Percentiles rank a stretch among this genome's conserved stretches.
phyloP scores from a whole-genome alignment of 2,113 vertebrate genomes.

The Oceanodroma tethys region DNA sequence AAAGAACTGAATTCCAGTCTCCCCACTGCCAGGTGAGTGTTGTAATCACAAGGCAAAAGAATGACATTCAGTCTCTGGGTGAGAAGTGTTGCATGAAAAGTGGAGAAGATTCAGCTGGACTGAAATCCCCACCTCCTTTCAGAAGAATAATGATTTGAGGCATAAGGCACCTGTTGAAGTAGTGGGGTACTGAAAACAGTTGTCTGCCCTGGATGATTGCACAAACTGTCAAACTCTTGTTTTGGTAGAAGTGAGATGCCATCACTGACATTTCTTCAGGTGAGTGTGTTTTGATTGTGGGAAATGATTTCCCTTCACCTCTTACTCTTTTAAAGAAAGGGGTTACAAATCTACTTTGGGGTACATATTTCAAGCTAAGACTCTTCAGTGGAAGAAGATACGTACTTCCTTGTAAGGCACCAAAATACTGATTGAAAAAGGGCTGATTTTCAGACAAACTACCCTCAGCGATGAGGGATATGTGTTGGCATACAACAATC shows the following conservation, averaged over 20 bases:
- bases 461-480: not conserved
- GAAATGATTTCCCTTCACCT: not conserved
- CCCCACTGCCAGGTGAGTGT: not conserved
- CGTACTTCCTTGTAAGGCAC: not conserved
- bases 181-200: not conserved
- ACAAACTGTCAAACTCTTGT: not conserved
- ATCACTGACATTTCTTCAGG: not conserved
- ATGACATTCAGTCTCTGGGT: not conserved
- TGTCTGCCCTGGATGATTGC: not conserved
- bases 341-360: not conserved
- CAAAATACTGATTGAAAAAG: not conserved
- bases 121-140: not conserved
- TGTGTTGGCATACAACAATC: not conserved
- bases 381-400: not conserved
- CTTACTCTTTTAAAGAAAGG: not conserved
- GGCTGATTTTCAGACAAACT: not conserved
- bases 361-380: not conserved
- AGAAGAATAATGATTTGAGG: not conserved
- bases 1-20: not conserved
- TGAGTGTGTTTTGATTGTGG: not conserved
- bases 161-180: not conserved
- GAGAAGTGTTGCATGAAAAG: not conserved
- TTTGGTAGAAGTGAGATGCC: not conserved
- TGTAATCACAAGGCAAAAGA: not conserved
- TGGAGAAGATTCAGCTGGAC: not conserved